Conservation (phyloP, 1,140 invertebrate genomes). For the Homarus americanus region DNA sequence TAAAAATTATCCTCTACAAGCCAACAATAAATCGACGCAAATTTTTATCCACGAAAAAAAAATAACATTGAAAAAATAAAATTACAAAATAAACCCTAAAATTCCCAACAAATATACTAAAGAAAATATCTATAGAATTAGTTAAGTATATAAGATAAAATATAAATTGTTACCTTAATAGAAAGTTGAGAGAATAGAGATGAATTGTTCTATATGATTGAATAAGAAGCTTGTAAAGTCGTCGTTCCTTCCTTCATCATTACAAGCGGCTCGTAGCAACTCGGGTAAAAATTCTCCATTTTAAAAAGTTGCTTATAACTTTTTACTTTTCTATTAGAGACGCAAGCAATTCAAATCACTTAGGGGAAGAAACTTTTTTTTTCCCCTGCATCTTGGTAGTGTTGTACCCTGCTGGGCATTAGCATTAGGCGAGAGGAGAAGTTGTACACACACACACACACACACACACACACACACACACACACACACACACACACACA, state of each 20-base stretch:
- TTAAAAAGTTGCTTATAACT: constrained; percentile 61
- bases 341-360: constrained; percentile 70
- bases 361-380: constrained; percentile 30
- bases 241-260: constrained; percentile 1
- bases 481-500: constrained; percentile 32
- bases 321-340: constrained; percentile 67
- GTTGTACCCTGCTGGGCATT: constrained; percentile 47
- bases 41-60: background rate
- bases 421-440: constrained; percentile 57
- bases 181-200: background rate
- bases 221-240: background rate
- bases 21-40: background rate
- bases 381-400: constrained; percentile 51
- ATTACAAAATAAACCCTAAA: too few species aligned
- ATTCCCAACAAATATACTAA: too few species aligned
- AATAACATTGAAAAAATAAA: too few species aligned
- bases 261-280: constrained; percentile 16
- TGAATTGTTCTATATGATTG: background rate
- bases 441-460: constrained; percentile 49
- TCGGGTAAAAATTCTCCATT: constrained; percentile 16
- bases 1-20: background rate
- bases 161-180: too few species aligned
- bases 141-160: too few species aligned
- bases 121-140: too few species aligned
- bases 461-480: constrained; percentile 33